These are phyloP conservation scores for Indicator maculatus DNA, from an alignment of 2,113 vertebrate species.

Conservation along the genomic window DNA sequence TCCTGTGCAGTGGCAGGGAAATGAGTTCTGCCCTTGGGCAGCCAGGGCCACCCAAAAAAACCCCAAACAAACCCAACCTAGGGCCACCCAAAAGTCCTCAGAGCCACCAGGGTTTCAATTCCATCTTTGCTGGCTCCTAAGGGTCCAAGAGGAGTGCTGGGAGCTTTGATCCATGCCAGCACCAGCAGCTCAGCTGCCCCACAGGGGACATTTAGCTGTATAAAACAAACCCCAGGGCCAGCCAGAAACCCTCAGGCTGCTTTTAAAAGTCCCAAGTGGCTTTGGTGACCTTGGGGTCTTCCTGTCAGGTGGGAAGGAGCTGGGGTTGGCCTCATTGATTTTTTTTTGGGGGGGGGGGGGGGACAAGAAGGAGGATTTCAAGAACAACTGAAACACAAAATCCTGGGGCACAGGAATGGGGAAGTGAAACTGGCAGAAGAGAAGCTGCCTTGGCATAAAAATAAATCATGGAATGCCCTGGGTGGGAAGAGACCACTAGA, in stretches of 20 bases:
- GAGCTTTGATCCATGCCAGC: not conserved
- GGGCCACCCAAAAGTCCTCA: not conserved
- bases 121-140: not conserved
- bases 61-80: no score
- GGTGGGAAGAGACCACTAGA: no score
- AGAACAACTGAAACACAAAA: not conserved
- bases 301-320: not conserved
- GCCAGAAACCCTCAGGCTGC: not conserved
- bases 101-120: not conserved
- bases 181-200: not conserved
- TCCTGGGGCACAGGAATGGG: fast-evolving
- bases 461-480: no score
- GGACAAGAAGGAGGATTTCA: not conserved
- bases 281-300: not conserved
- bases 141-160: not conserved
- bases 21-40: not conserved
- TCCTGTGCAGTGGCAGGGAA: not conserved
- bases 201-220: not conserved
- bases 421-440: not conserved
- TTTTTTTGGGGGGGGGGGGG: not conserved
- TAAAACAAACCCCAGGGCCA: not conserved
- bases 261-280: not conserved
- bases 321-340: not conserved
- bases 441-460: not conserved
- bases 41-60: no score